phyloP scores from a whole-genome alignment of 2,113 vertebrate species.

The Anguilla rostrata region DNA sequence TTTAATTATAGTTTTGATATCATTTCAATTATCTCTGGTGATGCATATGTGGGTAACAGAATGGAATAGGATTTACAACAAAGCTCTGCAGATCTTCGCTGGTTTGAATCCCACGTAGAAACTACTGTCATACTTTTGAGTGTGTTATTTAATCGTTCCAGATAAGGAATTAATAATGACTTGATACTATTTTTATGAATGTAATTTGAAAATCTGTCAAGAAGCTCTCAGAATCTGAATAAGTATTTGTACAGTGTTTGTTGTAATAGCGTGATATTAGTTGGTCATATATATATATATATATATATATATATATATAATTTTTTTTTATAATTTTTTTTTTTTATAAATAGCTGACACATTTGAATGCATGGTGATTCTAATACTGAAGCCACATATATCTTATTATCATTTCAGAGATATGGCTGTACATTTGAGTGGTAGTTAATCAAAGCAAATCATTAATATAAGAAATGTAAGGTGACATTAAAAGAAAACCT shows the following conservation, averaged over 20 bases:
- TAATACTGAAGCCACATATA: not conserved
- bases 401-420: not conserved
- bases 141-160: constrained; percentile 12
- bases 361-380: not conserved
- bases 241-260: not conserved
- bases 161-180: constrained; percentile 1
- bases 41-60: no score
- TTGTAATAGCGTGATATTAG: not conserved
- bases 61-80: no score
- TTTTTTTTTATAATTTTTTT: no score
- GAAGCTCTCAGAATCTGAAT: no score
- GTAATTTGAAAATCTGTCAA: not conserved
- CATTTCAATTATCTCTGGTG: no score
- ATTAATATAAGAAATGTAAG: not conserved
- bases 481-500: not conserved
- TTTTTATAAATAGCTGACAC: no score
- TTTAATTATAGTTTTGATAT: no score
- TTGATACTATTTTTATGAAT: not conserved
- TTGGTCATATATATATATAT: no score
- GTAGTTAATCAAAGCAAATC: not conserved
- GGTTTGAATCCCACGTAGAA: constrained; percentile 1
- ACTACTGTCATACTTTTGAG: constrained; percentile 13
- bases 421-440: not conserved
- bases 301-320: no score
- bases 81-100: no score